phyloP scores from a whole-genome alignment of 2,797 vertebrate genomes.

The Rhynchotus rufescens region DNA sequence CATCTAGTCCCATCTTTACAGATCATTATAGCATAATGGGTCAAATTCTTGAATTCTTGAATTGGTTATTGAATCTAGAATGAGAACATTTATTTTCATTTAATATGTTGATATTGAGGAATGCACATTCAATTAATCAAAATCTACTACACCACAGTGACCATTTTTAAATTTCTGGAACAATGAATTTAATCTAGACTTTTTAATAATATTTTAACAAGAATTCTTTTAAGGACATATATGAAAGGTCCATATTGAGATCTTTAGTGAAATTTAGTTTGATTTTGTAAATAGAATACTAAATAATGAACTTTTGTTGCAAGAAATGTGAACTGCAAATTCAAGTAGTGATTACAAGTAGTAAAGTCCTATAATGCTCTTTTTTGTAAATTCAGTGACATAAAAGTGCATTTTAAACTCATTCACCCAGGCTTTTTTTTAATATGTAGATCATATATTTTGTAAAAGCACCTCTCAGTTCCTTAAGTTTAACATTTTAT shows the following conservation, averaged over 20 bases:
- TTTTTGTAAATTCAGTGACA: neutral
- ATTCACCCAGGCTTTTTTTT: neutral
- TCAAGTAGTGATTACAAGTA: neutral
- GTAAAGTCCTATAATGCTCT: neutral
- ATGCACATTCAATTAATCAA: neutral
- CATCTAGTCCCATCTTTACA: neutral
- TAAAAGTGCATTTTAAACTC: neutral
- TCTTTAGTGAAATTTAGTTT: neutral
- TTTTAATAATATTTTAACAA: conserved; percentile 9
- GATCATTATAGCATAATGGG: neutral
- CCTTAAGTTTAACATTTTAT: neutral
- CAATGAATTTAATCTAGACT: neutral
- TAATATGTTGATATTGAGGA: neutral
- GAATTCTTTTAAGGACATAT: neutral
- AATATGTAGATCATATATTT: neutral
- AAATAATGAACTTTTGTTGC: neutral
- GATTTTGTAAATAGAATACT: neutral
- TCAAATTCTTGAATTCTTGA: neutral
- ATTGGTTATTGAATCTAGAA: neutral
- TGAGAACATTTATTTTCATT: neutral
- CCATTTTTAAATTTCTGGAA: neutral
- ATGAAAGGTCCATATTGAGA: neutral
- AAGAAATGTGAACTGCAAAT: neutral
- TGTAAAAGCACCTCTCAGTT: neutral
- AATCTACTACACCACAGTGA: neutral